Evolutionary conservation across 2,113 vertebrate species (phyloP), one percentile per base, ranked within the genome.

Genomic region (Meleagris gallopavo): DNA sequence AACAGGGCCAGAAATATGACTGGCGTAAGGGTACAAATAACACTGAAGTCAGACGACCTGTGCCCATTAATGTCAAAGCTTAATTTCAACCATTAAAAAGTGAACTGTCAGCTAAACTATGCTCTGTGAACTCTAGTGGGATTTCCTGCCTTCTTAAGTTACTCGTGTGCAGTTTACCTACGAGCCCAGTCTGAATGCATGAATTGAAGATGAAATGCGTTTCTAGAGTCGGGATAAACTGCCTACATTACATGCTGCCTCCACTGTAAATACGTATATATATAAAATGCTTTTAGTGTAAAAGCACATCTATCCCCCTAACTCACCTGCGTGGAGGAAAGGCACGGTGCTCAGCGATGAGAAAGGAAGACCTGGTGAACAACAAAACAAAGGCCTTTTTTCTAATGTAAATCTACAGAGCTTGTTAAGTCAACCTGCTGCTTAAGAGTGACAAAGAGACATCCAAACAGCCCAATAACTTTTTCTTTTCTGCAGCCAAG

Each of bases 61-160:
- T 64, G 83, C 75, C 92, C 82, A 96, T 95, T 97, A 95, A 94
- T 45, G 85, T 91, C 91, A 95, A 91, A 82, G 72, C 72, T 95
- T 94, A 77, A 83, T 90, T 97, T 95, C 94, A 88, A 82, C 85
- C 91, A 88, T 95, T 96, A 93, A 95, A 93, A 94, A 93, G 92
- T 64, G 83, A 96, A 93, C 88, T 95, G 90, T 89, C 96, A 84
- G 86, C 70, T 82, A 86, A 89, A 40, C 76, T 78, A 29, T 38
- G 86, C 80, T 94, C 82, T 74, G 43, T 71, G 92, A 94, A 84
- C 90, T 65, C 95, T 90, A 67, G 52, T 21, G 83, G 88, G 92
- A 95, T 92, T 95, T 96, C 87, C 94, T 93, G 91, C 82, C 93
- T 83, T 83, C 95, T 96, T 83, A 94, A 91, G 87, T 95, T 95